Evolutionary conservation across 2,797 vertebrate genomes (phyloP).

Genomic region (Sebastes trivittatus): DNA sequence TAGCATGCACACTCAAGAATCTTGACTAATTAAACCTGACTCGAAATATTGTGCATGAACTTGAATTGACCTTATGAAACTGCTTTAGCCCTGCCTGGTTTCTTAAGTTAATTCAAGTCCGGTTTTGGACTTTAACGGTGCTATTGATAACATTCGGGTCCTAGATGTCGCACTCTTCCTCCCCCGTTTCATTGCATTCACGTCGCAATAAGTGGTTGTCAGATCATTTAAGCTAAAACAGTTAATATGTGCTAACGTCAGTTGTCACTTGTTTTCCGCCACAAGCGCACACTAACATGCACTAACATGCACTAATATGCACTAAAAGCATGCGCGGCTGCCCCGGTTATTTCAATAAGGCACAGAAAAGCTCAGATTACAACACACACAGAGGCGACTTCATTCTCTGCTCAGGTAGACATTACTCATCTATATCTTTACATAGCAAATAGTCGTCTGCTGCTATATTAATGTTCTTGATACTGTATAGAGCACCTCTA

Average conservation of each 20-base stretch:
- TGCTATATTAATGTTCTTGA: not conserved
- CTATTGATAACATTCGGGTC: rapidly evolving
- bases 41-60: not conserved
- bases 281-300: too few species aligned
- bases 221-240: too few species aligned
- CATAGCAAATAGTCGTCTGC: not conserved
- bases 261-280: too few species aligned
- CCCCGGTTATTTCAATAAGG: too few species aligned
- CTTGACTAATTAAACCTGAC: not conserved
- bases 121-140: not conserved
- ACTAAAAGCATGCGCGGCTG: too few species aligned
- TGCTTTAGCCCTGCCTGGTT: not conserved
- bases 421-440: not conserved
- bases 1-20: not conserved
- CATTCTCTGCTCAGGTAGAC: not conserved
- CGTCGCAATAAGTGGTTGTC: too few species aligned
- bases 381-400: not conserved
- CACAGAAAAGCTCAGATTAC: too few species aligned
- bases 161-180: too few species aligned
- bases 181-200: too few species aligned
- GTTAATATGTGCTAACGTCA: too few species aligned
- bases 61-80: not conserved
- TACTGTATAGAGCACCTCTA: not conserved
- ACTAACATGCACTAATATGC: too few species aligned
- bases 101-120: not conserved